phyloP scores from a whole-genome alignment of 2,888 invertebrate genomes.

The Platycheirus albimanus region DNA sequence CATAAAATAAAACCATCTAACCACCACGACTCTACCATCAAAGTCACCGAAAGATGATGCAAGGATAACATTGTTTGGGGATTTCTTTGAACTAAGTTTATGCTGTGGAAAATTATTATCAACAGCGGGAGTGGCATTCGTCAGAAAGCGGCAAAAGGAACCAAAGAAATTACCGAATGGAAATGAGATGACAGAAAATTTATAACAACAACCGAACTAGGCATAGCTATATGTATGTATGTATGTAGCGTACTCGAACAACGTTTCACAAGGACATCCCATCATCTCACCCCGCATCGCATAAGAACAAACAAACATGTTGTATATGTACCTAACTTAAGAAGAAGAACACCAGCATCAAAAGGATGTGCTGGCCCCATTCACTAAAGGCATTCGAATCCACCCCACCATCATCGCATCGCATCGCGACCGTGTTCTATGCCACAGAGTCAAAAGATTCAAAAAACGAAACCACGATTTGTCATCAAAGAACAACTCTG shows the following conservation, averaged over 20 bases:
- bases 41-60: constrained; percentile 45
- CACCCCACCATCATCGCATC: constrained; percentile 47
- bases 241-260: too few species aligned
- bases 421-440: too few species aligned
- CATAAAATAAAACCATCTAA: constrained; percentile 23
- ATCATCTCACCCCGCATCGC: constrained; percentile 1
- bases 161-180: constrained; percentile 68
- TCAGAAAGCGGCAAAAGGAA: constrained; percentile 60
- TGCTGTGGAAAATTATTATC: constrained; percentile 56
- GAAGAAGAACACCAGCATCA: constrained; percentile 56
- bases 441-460: too few species aligned
- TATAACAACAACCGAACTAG: constrained; percentile 65
- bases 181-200: constrained; percentile 70
- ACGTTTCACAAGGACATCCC: constrained; percentile 48
- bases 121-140: constrained; percentile 49
- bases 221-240: too few species aligned
- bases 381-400: constrained; percentile 52
- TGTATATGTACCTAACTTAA: constrained; percentile 29
- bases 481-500: constrained; percentile 32
- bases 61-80: constrained; percentile 69
- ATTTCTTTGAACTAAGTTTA: constrained; percentile 66
- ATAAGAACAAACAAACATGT: constrained; percentile 41
- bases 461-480: constrained; percentile 27
- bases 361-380: constrained; percentile 43
- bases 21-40: constrained; percentile 12